Percentiles rank a stretch among this genome's conserved stretches.
phyloP scores from a whole-genome alignment of 2,797 vertebrate genomes.

The Phaenicophaeus curvirostris region DNA sequence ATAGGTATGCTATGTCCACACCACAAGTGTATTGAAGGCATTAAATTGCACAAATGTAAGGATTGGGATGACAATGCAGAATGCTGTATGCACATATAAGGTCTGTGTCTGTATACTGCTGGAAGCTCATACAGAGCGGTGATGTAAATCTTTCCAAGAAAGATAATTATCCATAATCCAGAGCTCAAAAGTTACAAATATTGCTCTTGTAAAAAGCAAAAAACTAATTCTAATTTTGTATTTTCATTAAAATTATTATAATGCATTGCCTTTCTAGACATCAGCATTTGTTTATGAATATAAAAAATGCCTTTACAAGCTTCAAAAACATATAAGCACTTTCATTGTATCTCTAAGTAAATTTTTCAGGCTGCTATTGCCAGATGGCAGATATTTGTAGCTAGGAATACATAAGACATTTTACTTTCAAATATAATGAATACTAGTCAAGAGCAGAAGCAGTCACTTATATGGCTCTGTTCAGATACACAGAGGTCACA shows the following conservation, averaged over 20 bases:
- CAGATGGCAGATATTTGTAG: neutral
- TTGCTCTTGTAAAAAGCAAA: neutral
- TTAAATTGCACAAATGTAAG: neutral
- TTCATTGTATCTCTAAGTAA: neutral
- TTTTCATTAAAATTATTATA: neutral
- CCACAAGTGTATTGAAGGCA: neutral
- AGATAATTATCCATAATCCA: neutral
- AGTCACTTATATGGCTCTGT: neutral
- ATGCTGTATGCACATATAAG: neutral
- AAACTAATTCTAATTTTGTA: neutral
- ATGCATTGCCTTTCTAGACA: neutral
- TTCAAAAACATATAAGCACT: neutral
- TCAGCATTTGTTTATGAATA: neutral
- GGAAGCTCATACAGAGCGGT: neutral
- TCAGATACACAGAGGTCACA: neutral
- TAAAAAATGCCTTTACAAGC: neutral
- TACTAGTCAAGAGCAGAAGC: neutral
- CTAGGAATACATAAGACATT: neutral
- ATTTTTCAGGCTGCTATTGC: neutral
- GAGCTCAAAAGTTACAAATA: neutral
- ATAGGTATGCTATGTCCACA: neutral
- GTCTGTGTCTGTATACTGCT: neutral
- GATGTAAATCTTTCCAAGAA: neutral
- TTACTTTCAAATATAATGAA: neutral
- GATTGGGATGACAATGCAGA: neutral